A percentile compares a stretch with the other conserved stretches of the same genome.
Evolutionary conservation across 2,797 vertebrate genomes (phyloP).

Genomic region (Menidia menidia): DNA sequence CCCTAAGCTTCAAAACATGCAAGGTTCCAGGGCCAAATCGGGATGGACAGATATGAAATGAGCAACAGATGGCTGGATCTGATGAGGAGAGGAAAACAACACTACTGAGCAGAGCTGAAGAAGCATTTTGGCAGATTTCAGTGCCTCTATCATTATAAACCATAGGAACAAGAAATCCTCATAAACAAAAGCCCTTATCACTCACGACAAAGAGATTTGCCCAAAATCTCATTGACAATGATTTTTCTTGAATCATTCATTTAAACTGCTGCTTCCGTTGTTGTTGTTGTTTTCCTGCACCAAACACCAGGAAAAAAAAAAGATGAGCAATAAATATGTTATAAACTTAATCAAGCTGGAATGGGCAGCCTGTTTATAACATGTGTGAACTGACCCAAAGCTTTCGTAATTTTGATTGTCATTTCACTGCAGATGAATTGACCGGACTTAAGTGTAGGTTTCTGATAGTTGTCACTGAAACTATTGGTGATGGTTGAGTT

Average conservation of each 20-base stretch:
- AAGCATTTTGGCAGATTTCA: constrained; percentile 74
- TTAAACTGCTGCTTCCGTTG: not conserved
- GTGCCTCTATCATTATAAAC: constrained; percentile 65
- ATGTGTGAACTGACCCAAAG: not conserved
- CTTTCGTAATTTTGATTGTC: not conserved
- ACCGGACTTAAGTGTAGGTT: not conserved
- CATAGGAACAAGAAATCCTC: constrained; percentile 60
- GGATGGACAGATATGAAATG: constrained; percentile 79
- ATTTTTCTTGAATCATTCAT: constrained; percentile 6
- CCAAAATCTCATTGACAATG: constrained; percentile 18
- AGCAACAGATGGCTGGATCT: constrained; percentile 83
- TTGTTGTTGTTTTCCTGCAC: too few species aligned
- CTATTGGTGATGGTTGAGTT: not conserved
- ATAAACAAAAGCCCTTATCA: constrained; percentile 52
- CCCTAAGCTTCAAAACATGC: constrained; percentile 60
- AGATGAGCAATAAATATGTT: too few species aligned
- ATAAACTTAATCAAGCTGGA: too few species aligned
- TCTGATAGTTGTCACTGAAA: not conserved
- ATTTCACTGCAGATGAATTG: not conserved
- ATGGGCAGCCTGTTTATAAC: not conserved
- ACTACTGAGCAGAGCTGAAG: constrained; percentile 70
- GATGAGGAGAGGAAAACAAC: constrained; percentile 76
- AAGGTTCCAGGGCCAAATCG: constrained; percentile 70
- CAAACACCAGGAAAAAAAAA: too few species aligned
- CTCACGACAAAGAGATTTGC: constrained; percentile 54